These are phyloP conservation scores for Polyergus mexicanus DNA, from an alignment of 1,140 invertebrate genomes.

Conservation along the genomic window DNA sequence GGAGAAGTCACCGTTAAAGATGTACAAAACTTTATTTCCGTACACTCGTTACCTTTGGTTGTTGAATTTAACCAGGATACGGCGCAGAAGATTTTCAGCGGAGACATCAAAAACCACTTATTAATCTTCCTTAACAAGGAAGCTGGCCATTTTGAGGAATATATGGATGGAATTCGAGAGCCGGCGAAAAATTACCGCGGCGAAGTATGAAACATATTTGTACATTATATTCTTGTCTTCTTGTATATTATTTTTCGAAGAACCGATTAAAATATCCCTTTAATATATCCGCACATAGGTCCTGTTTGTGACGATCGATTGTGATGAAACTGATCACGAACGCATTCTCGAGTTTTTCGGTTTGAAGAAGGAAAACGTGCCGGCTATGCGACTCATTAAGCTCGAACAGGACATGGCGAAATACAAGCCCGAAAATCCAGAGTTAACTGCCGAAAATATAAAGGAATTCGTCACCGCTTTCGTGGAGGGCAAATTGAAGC, in stretches of 20 bases:
- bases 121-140: slow-evolving; percentile 98
- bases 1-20: slow-evolving; percentile 90
- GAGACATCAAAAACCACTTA: slow-evolving; percentile 98
- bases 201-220: slow-evolving; percentile 88
- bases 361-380: slow-evolving; percentile 96
- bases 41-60: slow-evolving; percentile 96
- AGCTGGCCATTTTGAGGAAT: slow-evolving; percentile 93
- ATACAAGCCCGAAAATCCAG: slow-evolving; percentile 95
- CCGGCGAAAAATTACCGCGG: slow-evolving; percentile 96
- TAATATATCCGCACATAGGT: slow-evolving; percentile 85
- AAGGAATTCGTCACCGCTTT: slow-evolving; percentile 95
- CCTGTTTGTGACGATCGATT: slow-evolving; percentile 98
- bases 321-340: slow-evolving; percentile 97
- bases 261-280: neutral
- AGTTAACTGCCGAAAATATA: slow-evolving; percentile 92
- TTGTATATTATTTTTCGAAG: neutral
- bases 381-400: slow-evolving; percentile 96
- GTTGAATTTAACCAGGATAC: slow-evolving; percentile 99
- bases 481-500: slow-evolving; percentile 97
- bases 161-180: slow-evolving; percentile 91
- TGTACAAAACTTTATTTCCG: slow-evolving; percentile 94
- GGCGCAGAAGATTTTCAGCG: slow-evolving; percentile 99
- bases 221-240: neutral
- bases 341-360: slow-evolving; percentile 99
- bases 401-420: slow-evolving; percentile 99